Evolutionary conservation across 2,797 vertebrate species (phyloP).

Genomic region (Macropus fuliginosus): DNA sequence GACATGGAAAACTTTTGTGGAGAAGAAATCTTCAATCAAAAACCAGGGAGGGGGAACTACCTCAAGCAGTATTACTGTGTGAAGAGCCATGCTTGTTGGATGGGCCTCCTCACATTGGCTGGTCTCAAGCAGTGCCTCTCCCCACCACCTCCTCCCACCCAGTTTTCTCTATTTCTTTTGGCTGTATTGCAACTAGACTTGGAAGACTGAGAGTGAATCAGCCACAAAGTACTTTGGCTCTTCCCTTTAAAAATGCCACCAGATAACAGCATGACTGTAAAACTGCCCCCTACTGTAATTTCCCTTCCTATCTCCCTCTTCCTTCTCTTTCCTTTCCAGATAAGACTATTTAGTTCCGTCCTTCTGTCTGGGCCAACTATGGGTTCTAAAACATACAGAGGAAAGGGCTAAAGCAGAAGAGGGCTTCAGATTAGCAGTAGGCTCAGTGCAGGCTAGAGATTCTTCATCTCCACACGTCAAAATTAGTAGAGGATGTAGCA

Average conservation of each 20-base stretch:
- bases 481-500: neutral
- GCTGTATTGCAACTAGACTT: neutral
- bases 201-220: neutral
- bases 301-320: neutral
- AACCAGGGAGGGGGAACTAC: neutral
- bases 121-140: neutral
- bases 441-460: neutral
- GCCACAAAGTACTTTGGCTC: neutral
- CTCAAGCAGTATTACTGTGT: neutral
- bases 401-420: too few species aligned
- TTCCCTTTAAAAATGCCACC: neutral
- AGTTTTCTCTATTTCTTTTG: neutral
- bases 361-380: too few species aligned
- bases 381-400: too few species aligned
- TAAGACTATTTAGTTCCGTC: too few species aligned
- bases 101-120: neutral
- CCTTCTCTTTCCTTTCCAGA: neutral
- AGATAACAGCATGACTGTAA: neutral
- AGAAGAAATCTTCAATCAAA: neutral
- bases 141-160: too few species aligned
- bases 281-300: neutral
- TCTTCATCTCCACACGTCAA: neutral
- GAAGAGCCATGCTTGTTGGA: neutral
- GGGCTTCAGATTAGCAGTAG: neutral
- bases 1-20: neutral